Evolutionary conservation across 2,888 invertebrate genomes (phyloP).

Genomic region (Ochropleura plecta): DNA sequence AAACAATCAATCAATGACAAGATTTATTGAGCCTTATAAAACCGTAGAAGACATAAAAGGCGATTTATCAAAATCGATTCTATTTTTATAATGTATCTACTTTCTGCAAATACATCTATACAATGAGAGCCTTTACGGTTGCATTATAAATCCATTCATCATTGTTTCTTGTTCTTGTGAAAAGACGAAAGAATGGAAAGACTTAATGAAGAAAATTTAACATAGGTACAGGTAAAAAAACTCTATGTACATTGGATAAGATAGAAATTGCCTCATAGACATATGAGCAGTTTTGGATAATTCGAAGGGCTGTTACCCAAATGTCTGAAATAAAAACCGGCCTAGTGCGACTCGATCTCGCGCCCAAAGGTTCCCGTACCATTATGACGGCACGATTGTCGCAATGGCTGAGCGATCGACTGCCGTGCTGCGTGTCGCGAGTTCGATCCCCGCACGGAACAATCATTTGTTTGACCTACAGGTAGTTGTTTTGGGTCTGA

Average conservation of each 20-base stretch:
- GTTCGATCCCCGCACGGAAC: too few relatives aligned
- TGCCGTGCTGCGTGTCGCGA: too few relatives aligned
- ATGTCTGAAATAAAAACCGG: neutral
- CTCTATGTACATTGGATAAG: neutral
- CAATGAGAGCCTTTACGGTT: neutral
- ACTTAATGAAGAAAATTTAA: neutral
- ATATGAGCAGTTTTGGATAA: neutral
- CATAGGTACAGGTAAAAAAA: too few relatives aligned
- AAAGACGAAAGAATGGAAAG: neutral
- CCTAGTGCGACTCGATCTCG: too few relatives aligned
- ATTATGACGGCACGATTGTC: too few relatives aligned
- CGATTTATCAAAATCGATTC: slow-evolving; percentile 31
- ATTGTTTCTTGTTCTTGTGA: neutral
- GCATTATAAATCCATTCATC: slow-evolving; percentile 2
- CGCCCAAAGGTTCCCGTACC: too few relatives aligned
- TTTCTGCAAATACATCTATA: neutral
- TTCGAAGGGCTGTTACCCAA: neutral
- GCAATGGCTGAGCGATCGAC: too few relatives aligned
- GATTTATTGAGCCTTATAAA: slow-evolving; percentile 59
- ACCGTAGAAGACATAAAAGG: slow-evolving; percentile 29
- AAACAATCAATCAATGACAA: slow-evolving; percentile 58
- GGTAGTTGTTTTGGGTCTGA: too few relatives aligned
- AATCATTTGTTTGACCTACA: too few relatives aligned
- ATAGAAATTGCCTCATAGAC: neutral
- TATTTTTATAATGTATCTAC: slow-evolving; percentile 32